These are phyloP conservation scores for Pterois miles DNA, from an alignment of 2,797 vertebrate species.

Conservation along the genomic window DNA sequence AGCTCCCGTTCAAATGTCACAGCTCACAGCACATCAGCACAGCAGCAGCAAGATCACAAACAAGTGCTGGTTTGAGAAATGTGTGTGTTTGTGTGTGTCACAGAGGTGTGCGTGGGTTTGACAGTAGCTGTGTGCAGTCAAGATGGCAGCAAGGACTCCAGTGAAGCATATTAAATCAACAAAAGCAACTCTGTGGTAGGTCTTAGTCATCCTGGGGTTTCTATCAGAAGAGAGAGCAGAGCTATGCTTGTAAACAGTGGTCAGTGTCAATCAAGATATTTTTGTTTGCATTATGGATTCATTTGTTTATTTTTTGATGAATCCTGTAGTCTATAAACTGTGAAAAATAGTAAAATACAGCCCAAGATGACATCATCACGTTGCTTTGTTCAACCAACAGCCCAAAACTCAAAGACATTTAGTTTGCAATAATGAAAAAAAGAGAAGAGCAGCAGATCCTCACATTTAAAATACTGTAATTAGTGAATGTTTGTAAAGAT, in stretches of 20 bases:
- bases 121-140: slow-evolving; percentile 45
- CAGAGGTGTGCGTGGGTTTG: slow-evolving; percentile 40
- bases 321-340: neutral
- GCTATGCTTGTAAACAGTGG: slow-evolving; percentile 23
- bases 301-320: neutral
- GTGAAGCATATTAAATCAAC: slow-evolving; percentile 62
- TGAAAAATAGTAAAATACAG: neutral
- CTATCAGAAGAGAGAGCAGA: slow-evolving; percentile 25
- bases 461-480: neutral
- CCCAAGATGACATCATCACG: neutral
- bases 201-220: slow-evolving; percentile 58
- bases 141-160: slow-evolving; percentile 42
- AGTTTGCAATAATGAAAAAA: neutral
- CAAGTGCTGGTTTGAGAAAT: slow-evolving; percentile 15
- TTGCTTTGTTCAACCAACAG: neutral
- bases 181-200: slow-evolving; percentile 47
- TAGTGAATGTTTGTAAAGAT: neutral
- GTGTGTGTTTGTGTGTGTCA: slow-evolving; percentile 8
- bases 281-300: neutral
- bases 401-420: neutral
- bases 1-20: slow-evolving; percentile 57
- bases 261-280: slow-evolving; percentile 32
- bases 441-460: neutral
- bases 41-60: neutral
- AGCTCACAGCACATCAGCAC: slow-evolving; percentile 33